Conservation (phyloP, 1,140 invertebrate species). For the Heliothis virescens region DNA sequence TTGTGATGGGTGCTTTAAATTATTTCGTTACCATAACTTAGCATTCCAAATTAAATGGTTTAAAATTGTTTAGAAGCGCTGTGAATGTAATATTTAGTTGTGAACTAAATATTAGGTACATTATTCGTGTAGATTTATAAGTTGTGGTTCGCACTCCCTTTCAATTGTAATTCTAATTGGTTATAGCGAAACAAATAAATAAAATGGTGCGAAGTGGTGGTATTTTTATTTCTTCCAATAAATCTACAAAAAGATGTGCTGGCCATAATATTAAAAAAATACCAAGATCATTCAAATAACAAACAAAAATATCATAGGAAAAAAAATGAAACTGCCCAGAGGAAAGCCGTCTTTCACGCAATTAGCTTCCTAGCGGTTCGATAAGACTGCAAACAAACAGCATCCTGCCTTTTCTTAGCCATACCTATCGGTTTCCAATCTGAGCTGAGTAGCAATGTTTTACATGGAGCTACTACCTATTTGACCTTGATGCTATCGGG, state of each 20-base stretch:
- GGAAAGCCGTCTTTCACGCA: too few species aligned
- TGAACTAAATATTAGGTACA: conserved; percentile 36
- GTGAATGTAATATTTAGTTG: conserved; percentile 40
- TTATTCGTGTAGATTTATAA: conserved; percentile 31
- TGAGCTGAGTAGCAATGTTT: too few species aligned
- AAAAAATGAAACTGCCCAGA: too few species aligned
- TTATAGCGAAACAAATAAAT: conserved; percentile 40
- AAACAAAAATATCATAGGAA: too few species aligned
- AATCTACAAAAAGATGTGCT: not conserved
- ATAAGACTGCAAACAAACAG: too few species aligned
- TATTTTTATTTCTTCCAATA: conserved; percentile 1
- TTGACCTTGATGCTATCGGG: too few species aligned
- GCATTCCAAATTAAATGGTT: not conserved
- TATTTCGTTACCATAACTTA: not conserved
- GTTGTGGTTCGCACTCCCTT: conserved; percentile 20
- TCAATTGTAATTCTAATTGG: conserved; percentile 25
- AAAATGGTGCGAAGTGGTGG: conserved; percentile 6
- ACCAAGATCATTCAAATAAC: too few species aligned
- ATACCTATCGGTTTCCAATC: too few species aligned
- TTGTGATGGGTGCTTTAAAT: conserved; percentile 22
- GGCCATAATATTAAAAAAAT: too few species aligned
- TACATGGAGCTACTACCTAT: too few species aligned
- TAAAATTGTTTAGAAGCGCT: conserved; percentile 21
- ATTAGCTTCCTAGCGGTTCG: too few species aligned
- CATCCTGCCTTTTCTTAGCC: too few species aligned